Evolutionary conservation across 2,797 vertebrate genomes (phyloP).

Genomic region (Helostoma temminkii): DNA sequence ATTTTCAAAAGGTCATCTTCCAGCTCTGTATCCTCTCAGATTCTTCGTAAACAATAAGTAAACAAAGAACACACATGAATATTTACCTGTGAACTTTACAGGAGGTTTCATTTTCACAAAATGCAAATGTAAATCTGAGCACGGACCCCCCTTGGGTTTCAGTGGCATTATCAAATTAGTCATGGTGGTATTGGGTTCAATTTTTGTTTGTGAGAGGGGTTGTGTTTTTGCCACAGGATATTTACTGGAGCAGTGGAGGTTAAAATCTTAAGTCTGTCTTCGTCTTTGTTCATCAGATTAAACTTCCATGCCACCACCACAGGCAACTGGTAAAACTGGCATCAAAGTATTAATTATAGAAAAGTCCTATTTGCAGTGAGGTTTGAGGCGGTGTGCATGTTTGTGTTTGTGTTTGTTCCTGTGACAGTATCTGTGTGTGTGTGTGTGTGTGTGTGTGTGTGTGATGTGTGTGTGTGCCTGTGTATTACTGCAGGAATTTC

Average conservation of each 20-base stretch:
- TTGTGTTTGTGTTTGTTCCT: background rate
- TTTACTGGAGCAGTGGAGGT: slow-evolving; percentile 77
- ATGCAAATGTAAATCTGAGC: slow-evolving; percentile 45
- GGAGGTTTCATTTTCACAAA: slow-evolving; percentile 9
- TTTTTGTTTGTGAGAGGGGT: slow-evolving; percentile 58
- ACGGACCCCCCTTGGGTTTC: slow-evolving; percentile 38
- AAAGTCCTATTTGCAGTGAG: slow-evolving; percentile 41
- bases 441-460: slow-evolving; percentile 1
- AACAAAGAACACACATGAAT: slow-evolving; percentile 24
- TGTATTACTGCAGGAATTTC: background rate
- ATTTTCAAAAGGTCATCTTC: slow-evolving; percentile 73
- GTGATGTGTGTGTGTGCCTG: background rate
- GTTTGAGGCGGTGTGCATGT: slow-evolving; percentile 23
- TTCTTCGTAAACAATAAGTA: slow-evolving; percentile 15
- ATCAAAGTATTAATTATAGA: slow-evolving; percentile 72
- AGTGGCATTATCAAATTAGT: slow-evolving; percentile 61
- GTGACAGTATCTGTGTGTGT: slow-evolving; percentile 8
- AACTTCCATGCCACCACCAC: slow-evolving; percentile 54
- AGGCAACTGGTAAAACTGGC: slow-evolving; percentile 63
- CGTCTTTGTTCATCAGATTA: slow-evolving; percentile 78
- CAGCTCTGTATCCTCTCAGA: slow-evolving; percentile 15
- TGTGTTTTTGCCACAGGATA: slow-evolving; percentile 79
- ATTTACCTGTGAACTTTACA: slow-evolving; percentile 47
- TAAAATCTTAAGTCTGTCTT: slow-evolving; percentile 71
- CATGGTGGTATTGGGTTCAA: slow-evolving; percentile 43